These are phyloP conservation scores for Drosophila diplacantha DNA, from an alignment of 2,888 invertebrate species.

Conservation along the genomic window DNA sequence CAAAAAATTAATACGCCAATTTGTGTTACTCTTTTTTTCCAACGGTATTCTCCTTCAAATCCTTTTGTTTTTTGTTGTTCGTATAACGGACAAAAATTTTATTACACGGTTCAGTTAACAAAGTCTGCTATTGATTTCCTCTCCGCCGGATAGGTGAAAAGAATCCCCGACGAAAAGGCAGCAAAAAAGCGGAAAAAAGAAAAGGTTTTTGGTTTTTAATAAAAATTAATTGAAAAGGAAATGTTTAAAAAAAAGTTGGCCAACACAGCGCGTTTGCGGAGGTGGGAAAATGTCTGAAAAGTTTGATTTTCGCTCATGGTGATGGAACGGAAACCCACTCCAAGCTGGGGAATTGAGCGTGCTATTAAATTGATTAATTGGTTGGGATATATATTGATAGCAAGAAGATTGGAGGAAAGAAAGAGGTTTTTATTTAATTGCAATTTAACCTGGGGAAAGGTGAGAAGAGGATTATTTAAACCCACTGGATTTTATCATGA, in stretches of 20 bases:
- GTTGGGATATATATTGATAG: constrained; percentile 1
- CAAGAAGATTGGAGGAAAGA: not conserved
- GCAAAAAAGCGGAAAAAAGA: constrained; percentile 15
- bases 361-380: constrained; percentile 41
- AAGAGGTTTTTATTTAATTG: constrained; percentile 5
- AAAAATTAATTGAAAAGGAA: constrained; percentile 59
- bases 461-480: not conserved
- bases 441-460: not conserved
- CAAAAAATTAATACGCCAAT: constrained; percentile 54
- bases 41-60: not conserved
- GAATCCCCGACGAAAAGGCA: constrained; percentile 3
- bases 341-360: constrained; percentile 24
- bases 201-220: constrained; percentile 52
- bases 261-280: not conserved
- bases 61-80: constrained; percentile 13
- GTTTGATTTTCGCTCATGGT: constrained; percentile 39
- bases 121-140: constrained; percentile 53
- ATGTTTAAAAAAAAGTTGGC: constrained; percentile 34
- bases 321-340: constrained; percentile 7
- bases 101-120: constrained; percentile 57
- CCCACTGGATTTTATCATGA: not conserved
- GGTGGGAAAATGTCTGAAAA: constrained; percentile 43
- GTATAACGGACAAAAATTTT: constrained; percentile 36
- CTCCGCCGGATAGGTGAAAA: constrained; percentile 28
- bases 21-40: constrained; percentile 40